Evolutionary conservation across 2,113 vertebrate species (phyloP).

Genomic region (Catharus fuscescens): DNA sequence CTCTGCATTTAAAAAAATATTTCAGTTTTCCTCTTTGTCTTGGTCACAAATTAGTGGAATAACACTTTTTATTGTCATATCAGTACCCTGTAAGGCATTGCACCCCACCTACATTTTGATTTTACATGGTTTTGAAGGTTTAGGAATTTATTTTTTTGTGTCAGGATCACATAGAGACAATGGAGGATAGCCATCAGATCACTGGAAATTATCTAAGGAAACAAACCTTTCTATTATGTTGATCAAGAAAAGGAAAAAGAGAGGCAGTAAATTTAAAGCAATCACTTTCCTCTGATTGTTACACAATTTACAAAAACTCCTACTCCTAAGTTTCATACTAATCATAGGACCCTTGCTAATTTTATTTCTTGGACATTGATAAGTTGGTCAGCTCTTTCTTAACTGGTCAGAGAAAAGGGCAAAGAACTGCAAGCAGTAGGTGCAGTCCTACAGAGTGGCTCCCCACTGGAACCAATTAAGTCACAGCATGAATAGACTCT

Average conservation of each 20-base stretch:
- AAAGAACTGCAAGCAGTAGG: not conserved
- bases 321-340: not conserved
- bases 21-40: not conserved
- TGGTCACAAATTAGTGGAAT: not conserved
- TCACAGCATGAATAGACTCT: not conserved
- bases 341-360: not conserved
- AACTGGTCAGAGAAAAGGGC: not conserved
- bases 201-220: slow-evolving; percentile 59
- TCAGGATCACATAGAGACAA: not conserved
- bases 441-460: not conserved
- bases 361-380: not conserved
- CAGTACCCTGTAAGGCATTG: not conserved
- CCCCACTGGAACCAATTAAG: not conserved
- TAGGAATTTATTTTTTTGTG: rapidly evolving
- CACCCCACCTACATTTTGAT: not conserved
- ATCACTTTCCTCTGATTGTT: not conserved
- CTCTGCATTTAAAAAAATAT: not conserved
- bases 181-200: not conserved
- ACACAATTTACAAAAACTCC: not conserved
- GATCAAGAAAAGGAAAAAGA: not conserved
- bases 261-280: not conserved
- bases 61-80: not conserved
- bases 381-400: not conserved
- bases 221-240: slow-evolving; percentile 20
- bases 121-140: not conserved